Evolutionary conservation across 2,888 invertebrate genomes (phyloP), one percentile per base, ranked within the genome.

Genomic region (Caenorhabditis angaria): DNA sequence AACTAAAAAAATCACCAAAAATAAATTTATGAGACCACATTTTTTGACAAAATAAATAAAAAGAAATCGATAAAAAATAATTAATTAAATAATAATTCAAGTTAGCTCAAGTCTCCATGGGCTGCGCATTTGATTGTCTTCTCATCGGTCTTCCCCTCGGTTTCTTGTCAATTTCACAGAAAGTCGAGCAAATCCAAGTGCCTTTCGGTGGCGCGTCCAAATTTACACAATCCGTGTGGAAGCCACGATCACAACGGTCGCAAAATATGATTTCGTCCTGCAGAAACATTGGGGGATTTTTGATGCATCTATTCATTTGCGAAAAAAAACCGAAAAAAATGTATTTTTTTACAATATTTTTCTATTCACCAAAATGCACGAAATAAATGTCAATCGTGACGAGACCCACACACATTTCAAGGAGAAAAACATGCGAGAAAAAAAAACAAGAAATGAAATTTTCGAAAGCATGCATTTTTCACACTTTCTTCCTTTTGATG

Each of bases 161-260:
- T n/a, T n/a, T n/a, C n/a, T n/a, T n/a, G n/a, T 54, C 35, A 41
- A 41, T 35, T 61, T 62, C 50, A 25, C 70, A 76, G 29, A 29
- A 68, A 0, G 55, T 65, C 1, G 50, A 41, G n/a, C 76, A 76
- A 18, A 68, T 51, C 95, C 95, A 95, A 58, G 93, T 92, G 47
- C 94, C 94, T 77, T 91, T 92, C 4, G 95, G 95, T 83, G 94
- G 92, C 73, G 91, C 90, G 71, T 91, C 90, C 53, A 94, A 89
- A 6, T 93, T 94, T 63, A 94, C 93, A 89, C 95, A 96, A 90
- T 93, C 94, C 78, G 94, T 93, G 88, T 95, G 95, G 89, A 93
- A 94, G 28, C 95, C 95, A 87, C 95, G 91, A 90, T 95, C 95
- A 89, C 95, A 96, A 86, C 93, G 92, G 89, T 95, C 95, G 89